Percentiles rank a stretch among this genome's conserved stretches.
phyloP scores from a whole-genome alignment of 1,140 invertebrate species.

The Drosophila azteca region DNA sequence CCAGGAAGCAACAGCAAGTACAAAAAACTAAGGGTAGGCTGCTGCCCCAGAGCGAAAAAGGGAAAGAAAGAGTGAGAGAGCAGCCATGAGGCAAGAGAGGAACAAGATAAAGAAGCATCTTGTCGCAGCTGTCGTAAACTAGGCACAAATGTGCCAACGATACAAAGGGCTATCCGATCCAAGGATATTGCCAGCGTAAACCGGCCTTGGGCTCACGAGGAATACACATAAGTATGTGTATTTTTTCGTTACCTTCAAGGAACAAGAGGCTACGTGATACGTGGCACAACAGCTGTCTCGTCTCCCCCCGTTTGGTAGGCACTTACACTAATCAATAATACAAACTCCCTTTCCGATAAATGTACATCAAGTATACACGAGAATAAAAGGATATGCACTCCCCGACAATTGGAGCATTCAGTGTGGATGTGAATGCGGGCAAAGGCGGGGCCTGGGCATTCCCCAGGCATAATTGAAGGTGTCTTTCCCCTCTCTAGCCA shows the following conservation, averaged over 20 bases:
- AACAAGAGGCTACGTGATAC: constrained; percentile 42
- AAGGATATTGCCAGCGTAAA: constrained; percentile 22
- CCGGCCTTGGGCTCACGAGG: constrained; percentile 13
- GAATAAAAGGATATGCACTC: constrained; percentile 27
- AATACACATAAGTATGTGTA: constrained; percentile 20
- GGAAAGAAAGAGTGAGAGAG: neutral
- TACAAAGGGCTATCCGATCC: constrained; percentile 31
- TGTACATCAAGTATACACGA: neutral
- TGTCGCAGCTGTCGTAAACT: constrained; percentile 74
- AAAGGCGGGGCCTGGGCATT: constrained; percentile 14
- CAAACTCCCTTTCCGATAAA: constrained; percentile 37
- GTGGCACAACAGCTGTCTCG: constrained; percentile 62
- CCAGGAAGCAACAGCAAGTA: constrained; percentile 61
- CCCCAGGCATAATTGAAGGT: constrained; percentile 42
- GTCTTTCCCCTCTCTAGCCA: constrained; percentile 3
- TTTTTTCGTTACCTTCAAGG: constrained; percentile 27
- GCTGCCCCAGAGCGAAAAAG: constrained; percentile 12
- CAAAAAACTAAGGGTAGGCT: constrained; percentile 63
- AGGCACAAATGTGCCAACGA: constrained; percentile 55
- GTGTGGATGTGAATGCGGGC: constrained; percentile 1
- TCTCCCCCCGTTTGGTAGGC: constrained; percentile 13
- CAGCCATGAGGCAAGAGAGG: neutral
- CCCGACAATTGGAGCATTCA: constrained; percentile 47
- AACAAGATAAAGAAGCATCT: constrained; percentile 26
- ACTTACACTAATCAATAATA: constrained; percentile 76